Percentiles rank a stretch among this genome's conserved stretches.
phyloP scores from a whole-genome alignment of 2,888 invertebrate species.

The Cactoblastis cactorum region DNA sequence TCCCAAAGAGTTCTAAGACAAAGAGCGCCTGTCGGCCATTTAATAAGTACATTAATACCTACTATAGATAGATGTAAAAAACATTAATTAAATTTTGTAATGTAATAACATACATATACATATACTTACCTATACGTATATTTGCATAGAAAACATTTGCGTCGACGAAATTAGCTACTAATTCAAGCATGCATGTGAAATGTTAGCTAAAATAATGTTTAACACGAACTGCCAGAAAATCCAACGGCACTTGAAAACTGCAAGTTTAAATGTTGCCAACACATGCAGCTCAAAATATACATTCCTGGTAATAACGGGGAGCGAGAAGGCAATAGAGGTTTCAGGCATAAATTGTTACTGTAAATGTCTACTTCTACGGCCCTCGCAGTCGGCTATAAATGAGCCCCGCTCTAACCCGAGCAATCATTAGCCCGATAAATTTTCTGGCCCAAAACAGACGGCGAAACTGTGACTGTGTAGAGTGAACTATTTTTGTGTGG shows the following conservation, averaged over 20 bases:
- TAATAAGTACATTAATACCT: too few species aligned
- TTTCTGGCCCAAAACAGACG: not conserved
- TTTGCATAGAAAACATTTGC: too few species aligned
- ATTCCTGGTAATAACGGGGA: not conserved
- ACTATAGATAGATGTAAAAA: too few species aligned
- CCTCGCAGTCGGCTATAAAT: slow-evolving; percentile 3
- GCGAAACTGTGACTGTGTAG: not conserved
- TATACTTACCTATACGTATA: too few species aligned
- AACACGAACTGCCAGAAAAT: not conserved
- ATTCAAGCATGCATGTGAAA: not conserved
- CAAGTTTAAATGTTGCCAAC: not conserved
- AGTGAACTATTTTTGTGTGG: not conserved
- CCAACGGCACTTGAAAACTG: not conserved
- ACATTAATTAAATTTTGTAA: too few species aligned
- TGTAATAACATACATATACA: too few species aligned
- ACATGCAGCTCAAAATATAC: not conserved
- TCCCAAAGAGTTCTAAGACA: too few species aligned
- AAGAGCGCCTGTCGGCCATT: too few species aligned
- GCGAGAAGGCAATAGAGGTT: not conserved
- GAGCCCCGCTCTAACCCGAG: not conserved
- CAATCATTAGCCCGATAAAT: slow-evolving; percentile 9
- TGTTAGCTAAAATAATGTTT: not conserved
- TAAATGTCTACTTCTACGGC: too few species aligned
- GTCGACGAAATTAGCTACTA: not conserved
- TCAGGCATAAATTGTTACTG: not conserved